phyloP scores from a whole-genome alignment of 2,797 vertebrate species.

The Balearica regulorum region DNA sequence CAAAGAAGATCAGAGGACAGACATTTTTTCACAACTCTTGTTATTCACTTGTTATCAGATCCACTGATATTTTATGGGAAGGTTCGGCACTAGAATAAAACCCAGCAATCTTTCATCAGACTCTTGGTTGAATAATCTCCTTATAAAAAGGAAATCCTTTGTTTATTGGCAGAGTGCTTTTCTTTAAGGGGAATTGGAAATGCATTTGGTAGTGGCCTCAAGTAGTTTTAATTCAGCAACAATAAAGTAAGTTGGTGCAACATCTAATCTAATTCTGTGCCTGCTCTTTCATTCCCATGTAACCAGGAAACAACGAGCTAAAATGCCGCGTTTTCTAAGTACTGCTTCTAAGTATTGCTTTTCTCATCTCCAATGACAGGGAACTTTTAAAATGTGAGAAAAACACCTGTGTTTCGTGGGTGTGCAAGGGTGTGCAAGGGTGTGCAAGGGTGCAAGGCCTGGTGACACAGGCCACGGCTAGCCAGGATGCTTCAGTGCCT shows the following conservation, averaged over 20 bases:
- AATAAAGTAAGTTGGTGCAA: background rate
- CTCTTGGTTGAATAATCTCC: background rate
- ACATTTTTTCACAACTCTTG: no score
- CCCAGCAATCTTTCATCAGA: background rate
- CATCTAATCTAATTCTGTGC: background rate
- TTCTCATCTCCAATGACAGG: accelerated
- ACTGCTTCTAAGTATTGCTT: background rate
- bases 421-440: background rate
- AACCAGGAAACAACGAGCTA: background rate
- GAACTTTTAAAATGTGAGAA: background rate
- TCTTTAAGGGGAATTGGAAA: background rate
- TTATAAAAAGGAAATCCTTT: background rate
- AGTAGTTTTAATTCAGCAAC: background rate
- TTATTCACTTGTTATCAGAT: background rate
- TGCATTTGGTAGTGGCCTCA: background rate
- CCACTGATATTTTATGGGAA: background rate
- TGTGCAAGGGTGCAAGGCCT: background rate
- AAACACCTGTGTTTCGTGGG: background rate
- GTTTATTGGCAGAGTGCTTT: background rate
- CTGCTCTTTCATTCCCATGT: background rate
- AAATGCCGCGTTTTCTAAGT: background rate
- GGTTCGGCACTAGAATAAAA: background rate
- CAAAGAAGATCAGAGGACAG: background rate
- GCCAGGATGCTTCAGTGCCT: background rate
- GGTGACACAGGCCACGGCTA: accelerated